Percentiles rank a stretch among this genome's conserved stretches.
Evolutionary conservation across 2,797 vertebrate species (phyloP).

Genomic region (Microctenopoma lineatum): DNA sequence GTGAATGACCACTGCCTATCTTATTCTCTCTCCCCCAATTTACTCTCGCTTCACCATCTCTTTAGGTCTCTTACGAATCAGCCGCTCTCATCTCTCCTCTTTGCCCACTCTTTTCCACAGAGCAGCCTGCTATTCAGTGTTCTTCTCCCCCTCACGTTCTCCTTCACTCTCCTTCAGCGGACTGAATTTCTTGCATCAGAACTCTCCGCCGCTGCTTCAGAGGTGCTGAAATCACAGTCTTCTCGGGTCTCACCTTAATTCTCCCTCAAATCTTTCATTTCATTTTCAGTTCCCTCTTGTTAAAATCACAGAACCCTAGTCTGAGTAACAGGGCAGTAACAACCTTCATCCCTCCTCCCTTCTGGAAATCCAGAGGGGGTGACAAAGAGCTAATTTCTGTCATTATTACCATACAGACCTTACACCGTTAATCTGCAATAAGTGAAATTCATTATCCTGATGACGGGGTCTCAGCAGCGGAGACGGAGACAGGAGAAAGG

Average conservation of each 20-base stretch:
- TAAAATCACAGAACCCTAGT: constrained; percentile 57
- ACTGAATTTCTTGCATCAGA: constrained; percentile 62
- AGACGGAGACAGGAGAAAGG: constrained; percentile 63
- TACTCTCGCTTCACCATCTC: constrained; percentile 36
- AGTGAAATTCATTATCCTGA: constrained; percentile 83
- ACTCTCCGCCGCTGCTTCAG: constrained; percentile 52
- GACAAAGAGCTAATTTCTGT: constrained; percentile 80
- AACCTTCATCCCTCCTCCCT: constrained; percentile 62
- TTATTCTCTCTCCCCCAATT: constrained; percentile 49
- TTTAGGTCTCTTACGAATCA: constrained; percentile 61
- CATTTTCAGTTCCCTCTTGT: constrained; percentile 46
- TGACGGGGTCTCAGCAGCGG: constrained; percentile 75
- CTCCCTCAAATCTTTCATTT: constrained; percentile 59
- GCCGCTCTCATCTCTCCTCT: constrained; percentile 64
- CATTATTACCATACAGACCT: constrained; percentile 78
- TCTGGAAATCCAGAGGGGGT: constrained; percentile 68
- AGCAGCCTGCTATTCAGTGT: constrained; percentile 46
- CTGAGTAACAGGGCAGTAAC: constrained; percentile 47
- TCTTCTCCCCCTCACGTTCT: constrained; percentile 59
- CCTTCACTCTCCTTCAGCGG: constrained; percentile 66
- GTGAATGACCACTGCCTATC: constrained; percentile 64
- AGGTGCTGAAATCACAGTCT: constrained; percentile 57
- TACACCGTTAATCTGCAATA: constrained; percentile 80
- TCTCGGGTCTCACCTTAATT: constrained; percentile 78
- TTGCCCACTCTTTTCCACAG: constrained; percentile 49